Conservation (phyloP, 2,113 vertebrate species). For the Solea solea region DNA sequence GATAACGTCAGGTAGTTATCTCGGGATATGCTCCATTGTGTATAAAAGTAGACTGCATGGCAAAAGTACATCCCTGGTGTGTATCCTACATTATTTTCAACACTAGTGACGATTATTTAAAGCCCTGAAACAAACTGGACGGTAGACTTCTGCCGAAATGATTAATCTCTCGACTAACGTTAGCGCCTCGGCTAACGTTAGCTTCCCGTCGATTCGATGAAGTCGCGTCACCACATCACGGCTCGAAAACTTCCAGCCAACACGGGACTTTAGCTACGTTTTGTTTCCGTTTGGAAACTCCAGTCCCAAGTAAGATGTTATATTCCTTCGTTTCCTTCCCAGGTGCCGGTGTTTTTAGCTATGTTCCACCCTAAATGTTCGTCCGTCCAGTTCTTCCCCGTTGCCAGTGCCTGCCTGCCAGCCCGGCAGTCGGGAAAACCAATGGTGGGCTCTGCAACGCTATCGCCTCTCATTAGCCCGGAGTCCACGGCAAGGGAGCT, state of each 20-base stretch:
- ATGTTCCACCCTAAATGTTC: constrained; percentile 29
- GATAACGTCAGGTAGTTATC: constrained; percentile 16
- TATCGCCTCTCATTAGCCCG: constrained; percentile 38
- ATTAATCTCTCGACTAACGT: constrained; percentile 36
- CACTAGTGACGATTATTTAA: neutral
- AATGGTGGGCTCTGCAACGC: constrained; percentile 45
- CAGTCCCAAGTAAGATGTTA: neutral
- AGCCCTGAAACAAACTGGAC: constrained; percentile 14
- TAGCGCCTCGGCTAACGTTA: constrained; percentile 65
- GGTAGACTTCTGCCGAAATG: constrained; percentile 14
- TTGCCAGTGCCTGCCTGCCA: constrained; percentile 70
- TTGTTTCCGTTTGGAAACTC: constrained; percentile 11
- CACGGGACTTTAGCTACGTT: constrained; percentile 9
- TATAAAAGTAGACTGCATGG: constrained; percentile 40
- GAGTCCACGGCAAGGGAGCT: constrained; percentile 33
- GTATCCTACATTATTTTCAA: neutral
- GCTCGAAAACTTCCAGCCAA: constrained; percentile 56
- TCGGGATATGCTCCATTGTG: neutral
- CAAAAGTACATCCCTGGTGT: neutral
- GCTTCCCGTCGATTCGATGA: constrained; percentile 54
- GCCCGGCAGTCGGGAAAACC: constrained; percentile 69
- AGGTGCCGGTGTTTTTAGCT: neutral
- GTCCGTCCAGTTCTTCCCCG: constrained; percentile 43
- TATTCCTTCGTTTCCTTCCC: constrained; percentile 18
- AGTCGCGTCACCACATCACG: constrained; percentile 78